These are phyloP conservation scores for Drosophila mojavensis DNA, from an alignment of 1,140 invertebrate species.

Conservation along the genomic window DNA sequence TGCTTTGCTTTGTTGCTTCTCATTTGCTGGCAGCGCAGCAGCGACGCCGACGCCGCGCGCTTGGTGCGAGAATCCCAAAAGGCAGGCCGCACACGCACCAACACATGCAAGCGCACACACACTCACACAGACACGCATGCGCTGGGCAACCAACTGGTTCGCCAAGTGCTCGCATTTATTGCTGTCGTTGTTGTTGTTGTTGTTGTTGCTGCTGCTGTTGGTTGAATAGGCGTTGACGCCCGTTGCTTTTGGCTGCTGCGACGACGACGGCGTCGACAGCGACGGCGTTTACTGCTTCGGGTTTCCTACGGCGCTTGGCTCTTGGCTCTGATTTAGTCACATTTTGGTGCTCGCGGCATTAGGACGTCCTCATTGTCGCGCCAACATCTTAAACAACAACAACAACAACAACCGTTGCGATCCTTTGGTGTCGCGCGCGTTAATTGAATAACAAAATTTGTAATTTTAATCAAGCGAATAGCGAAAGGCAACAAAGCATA, in stretches of 20 bases:
- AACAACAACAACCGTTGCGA: conserved; percentile 23
- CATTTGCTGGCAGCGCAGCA: conserved; percentile 62
- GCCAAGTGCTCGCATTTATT: conserved; percentile 59
- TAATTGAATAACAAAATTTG: conserved; percentile 27
- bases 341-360: conserved; percentile 80
- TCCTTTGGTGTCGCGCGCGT: conserved; percentile 48
- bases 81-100: conserved; percentile 39
- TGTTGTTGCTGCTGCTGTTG: conserved; percentile 19
- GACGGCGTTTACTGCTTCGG: conserved; percentile 31
- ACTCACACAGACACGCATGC: conserved; percentile 38
- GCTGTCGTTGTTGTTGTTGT: conserved; percentile 2
- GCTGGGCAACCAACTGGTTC: conserved; percentile 68
- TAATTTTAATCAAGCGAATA: conserved; percentile 1
- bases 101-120: conserved; percentile 30
- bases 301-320: conserved; percentile 66
- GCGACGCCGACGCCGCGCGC: conserved; percentile 36
- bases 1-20: conserved; percentile 62
- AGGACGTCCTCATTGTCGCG: conserved; percentile 63
- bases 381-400: conserved; percentile 15
- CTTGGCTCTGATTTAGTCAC: conserved; percentile 78
- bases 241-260: conserved; percentile 41
- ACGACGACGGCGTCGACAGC: conserved; percentile 22
- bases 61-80: conserved; percentile 70
- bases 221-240: conserved; percentile 59
- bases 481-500: not conserved